phyloP scores from a whole-genome alignment of 2,888 invertebrate species.

The Escarpia spicata region DNA sequence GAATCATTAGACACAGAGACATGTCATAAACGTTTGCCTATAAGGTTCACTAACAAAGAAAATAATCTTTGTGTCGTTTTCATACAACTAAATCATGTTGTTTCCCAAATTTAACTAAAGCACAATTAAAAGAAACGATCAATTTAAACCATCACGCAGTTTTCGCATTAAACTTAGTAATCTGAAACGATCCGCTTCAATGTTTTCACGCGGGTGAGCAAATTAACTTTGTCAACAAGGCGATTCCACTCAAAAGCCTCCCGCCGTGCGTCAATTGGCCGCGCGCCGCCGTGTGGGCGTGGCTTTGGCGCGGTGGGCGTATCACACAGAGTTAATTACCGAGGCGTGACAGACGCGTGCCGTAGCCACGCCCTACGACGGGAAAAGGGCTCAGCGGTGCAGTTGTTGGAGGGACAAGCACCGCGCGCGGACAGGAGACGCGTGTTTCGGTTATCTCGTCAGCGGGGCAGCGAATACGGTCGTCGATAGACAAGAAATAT shows the following conservation, averaged over 20 bases:
- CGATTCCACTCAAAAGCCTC: background rate
- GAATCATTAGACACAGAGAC: no score
- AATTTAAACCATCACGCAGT: background rate
- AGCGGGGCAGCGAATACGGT: background rate
- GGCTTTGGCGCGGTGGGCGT: background rate
- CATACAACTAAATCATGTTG: background rate
- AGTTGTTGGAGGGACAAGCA: background rate
- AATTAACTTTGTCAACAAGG: conserved; percentile 9
- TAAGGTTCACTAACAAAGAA: background rate
- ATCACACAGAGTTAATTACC: background rate
- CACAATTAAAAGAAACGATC: background rate
- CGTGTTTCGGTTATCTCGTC: background rate
- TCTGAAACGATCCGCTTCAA: background rate
- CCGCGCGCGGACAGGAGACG: background rate
- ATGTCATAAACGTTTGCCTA: background rate
- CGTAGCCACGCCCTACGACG: background rate
- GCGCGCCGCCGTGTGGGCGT: background rate
- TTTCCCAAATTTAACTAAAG: background rate
- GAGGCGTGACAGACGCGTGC: conserved; percentile 13
- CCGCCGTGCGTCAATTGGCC: conserved; percentile 2
- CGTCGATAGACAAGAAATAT: conserved; percentile 6
- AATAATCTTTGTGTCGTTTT: no score
- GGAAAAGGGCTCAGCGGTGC: background rate
- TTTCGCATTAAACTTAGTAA: background rate
- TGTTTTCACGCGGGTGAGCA: background rate